Evolutionary conservation across 2,797 vertebrate genomes (phyloP).

Genomic region (Chelon auratus): DNA sequence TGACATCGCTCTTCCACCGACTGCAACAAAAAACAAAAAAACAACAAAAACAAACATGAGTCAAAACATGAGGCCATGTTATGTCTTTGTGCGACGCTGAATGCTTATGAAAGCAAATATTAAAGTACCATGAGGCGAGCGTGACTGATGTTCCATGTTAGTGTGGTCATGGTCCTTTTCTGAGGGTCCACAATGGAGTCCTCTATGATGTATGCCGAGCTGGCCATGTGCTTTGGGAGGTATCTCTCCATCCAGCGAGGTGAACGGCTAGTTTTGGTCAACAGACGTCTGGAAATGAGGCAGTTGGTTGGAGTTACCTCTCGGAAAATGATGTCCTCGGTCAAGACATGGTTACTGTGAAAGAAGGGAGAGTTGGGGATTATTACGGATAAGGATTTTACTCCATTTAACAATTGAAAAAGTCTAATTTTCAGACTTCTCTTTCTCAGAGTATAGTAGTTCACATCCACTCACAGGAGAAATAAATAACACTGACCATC

Average conservation of each 20-base stretch:
- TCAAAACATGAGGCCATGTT: slow-evolving; percentile 20
- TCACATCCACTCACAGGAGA: no score
- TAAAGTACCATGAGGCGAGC: slow-evolving; percentile 91
- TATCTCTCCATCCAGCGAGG: slow-evolving; percentile 95
- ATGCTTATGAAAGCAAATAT: not conserved
- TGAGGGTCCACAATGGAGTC: slow-evolving; percentile 96
- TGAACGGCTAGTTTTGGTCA: slow-evolving; percentile 96
- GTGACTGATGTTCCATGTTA: slow-evolving; percentile 98
- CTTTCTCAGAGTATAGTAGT: no score
- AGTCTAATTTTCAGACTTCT: no score
- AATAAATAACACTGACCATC: no score
- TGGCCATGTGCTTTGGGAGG: slow-evolving; percentile 92
- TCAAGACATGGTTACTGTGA: slow-evolving; percentile 84
- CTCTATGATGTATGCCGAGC: slow-evolving; percentile 95
- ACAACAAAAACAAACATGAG: slow-evolving; percentile 24
- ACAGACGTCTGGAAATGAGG: slow-evolving; percentile 93
- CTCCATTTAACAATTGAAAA: no score
- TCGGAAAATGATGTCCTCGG: slow-evolving; percentile 94
- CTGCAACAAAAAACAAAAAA: slow-evolving; percentile 70
- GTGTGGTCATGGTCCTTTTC: slow-evolving; percentile 93
- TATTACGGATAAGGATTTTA: not conserved
- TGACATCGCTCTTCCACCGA: slow-evolving; percentile 94
- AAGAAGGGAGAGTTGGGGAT: not conserved
- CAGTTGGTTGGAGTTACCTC: slow-evolving; percentile 94
- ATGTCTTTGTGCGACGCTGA: not conserved